Percentiles rank a stretch among this genome's conserved stretches.
These are phyloP conservation scores for Psittacula cyanocephala DNA, from an alignment of 2,113 vertebrate species.

Conservation along the genomic window DNA sequence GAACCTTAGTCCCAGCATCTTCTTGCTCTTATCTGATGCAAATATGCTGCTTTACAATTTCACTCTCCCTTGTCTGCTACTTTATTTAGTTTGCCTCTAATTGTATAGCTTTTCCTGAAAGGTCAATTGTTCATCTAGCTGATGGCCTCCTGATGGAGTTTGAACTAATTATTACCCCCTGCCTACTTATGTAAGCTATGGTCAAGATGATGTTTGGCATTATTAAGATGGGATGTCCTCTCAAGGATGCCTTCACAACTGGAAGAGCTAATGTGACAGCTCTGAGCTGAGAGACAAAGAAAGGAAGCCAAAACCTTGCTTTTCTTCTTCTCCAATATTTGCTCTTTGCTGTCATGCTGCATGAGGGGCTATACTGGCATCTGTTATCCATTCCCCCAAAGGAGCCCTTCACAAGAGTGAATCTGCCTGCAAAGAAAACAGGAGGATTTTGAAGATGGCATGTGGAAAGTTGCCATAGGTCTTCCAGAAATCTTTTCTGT, in stretches of 20 bases:
- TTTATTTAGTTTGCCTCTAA: neutral
- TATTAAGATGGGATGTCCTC: conserved; percentile 16
- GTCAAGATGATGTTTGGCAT: neutral
- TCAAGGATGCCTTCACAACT: neutral
- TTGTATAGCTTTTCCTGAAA: neutral
- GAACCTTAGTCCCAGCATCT: neutral
- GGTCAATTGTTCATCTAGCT: neutral
- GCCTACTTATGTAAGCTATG: neutral
- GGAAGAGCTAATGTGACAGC: conserved; percentile 1
- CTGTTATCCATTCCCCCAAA: neutral
- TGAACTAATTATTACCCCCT: conserved; percentile 7
- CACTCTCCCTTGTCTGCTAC: neutral
- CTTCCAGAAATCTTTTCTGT: conserved; percentile 16
- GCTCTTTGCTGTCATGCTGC: neutral
- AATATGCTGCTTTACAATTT: neutral
- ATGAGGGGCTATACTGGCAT: neutral
- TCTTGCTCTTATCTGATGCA: neutral
- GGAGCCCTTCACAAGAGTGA: neutral
- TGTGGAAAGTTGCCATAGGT: neutral
- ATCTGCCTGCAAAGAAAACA: neutral
- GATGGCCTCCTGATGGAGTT: neutral
- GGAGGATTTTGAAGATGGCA: neutral
- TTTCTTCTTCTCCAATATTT: neutral
- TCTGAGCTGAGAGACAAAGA: neutral
- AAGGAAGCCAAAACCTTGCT: neutral